These are phyloP conservation scores for Drosophila bocqueti DNA, from an alignment of 1,140 invertebrate species.

Conservation along the genomic window DNA sequence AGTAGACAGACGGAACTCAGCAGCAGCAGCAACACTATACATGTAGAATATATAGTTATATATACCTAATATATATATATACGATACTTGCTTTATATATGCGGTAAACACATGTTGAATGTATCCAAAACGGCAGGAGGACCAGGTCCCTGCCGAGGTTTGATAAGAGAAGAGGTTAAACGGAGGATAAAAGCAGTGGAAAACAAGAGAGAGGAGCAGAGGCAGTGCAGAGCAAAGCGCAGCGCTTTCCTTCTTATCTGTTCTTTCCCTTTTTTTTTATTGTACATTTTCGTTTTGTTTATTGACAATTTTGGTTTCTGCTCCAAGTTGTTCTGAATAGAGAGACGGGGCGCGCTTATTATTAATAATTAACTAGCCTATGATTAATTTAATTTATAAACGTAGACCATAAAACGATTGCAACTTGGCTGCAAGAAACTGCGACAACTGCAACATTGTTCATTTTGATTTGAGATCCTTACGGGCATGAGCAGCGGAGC, in stretches of 20 bases:
- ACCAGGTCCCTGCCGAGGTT: slow-evolving; percentile 51
- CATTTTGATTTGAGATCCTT: slow-evolving; percentile 39
- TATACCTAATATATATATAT: slow-evolving; percentile 57
- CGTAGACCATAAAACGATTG: slow-evolving; percentile 68
- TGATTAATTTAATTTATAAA: slow-evolving; percentile 72
- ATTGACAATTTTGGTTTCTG: slow-evolving; percentile 59
- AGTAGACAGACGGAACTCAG: slow-evolving; percentile 62
- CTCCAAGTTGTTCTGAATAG: slow-evolving; percentile 43
- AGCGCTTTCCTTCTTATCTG: slow-evolving; percentile 35
- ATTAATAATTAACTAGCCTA: slow-evolving; percentile 66
- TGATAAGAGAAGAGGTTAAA: slow-evolving; percentile 4
- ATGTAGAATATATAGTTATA: slow-evolving; percentile 71
- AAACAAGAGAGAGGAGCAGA: slow-evolving; percentile 22
- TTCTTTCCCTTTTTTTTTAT: slow-evolving; percentile 38
- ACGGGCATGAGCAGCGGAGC: slow-evolving; percentile 1
- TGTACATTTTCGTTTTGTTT: slow-evolving; percentile 71
- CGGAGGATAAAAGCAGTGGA: slow-evolving; percentile 13
- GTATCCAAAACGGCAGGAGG: slow-evolving; percentile 53
- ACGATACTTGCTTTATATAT: slow-evolving; percentile 72
- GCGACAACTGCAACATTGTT: slow-evolving; percentile 39
- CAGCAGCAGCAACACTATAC: slow-evolving; percentile 51
- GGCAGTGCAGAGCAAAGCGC: slow-evolving; percentile 52
- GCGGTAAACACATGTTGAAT: slow-evolving; percentile 64
- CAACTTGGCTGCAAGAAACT: slow-evolving; percentile 60
- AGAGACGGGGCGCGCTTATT: slow-evolving; percentile 46